Evolutionary conservation across 2,888 invertebrate species (phyloP), one percentile per base, ranked within the genome.

Genomic region (Odontocolon sp.): DNA sequence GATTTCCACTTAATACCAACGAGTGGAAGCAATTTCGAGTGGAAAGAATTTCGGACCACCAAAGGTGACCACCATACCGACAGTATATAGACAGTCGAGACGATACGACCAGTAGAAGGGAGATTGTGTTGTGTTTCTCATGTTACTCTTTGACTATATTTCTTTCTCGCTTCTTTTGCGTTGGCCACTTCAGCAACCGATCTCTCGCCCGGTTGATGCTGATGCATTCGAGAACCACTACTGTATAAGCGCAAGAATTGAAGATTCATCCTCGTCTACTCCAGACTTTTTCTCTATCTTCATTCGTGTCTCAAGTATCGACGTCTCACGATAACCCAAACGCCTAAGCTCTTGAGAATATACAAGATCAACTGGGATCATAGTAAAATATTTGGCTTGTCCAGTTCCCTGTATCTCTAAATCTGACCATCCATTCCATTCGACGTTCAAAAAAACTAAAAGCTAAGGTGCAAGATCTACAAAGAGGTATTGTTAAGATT

Each of bases 1-100:
- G 86, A 87, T 87, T 88, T 88, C 86, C 86, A 86, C 87, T 87
- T 84, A 83, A 79, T 77, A 79, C 70, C 68, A 69, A 71, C 83
- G 81, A 85, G 83, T 85, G 84, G 85, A 82, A 85, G 86, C 84
- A 87, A 88, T 87, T 88, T 89, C 84, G 83, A 86, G 86, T 85
- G 87, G 83, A 85, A 86, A 86, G 88, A 88, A 88, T 89, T 85
- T 84, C 80, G 84, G 89, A 89, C 89, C 89, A 89, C 89, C 89
- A 84, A 86, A 84, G 88, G 86, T 87, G 89, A 83, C 84, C 84
- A 84, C 79, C 77, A 28, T 64, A 50, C 40, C 54, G 52, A n/a
- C n/a, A n/a, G n/a, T n/a, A n/a, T n/a, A n/a, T n/a, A n/a, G n/a
- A n/a, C n/a, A n/a, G n/a, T n/a, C 33, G 54, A 64, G 64, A 50